phyloP scores from a whole-genome alignment of 2,797 vertebrate genomes.

The Carcharodon carcharias region DNA sequence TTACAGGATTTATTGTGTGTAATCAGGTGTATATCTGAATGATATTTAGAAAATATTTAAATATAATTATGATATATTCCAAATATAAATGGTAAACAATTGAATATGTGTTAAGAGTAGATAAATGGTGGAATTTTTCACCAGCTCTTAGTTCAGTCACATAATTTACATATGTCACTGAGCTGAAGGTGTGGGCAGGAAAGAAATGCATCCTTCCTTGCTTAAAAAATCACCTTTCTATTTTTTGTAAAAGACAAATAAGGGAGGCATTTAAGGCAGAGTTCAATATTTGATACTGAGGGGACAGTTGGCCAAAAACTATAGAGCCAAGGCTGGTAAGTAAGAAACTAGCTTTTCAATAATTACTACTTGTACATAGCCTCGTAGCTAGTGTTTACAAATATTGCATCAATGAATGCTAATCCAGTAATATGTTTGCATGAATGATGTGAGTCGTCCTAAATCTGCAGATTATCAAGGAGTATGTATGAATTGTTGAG shows the following conservation, averaged over 20 bases:
- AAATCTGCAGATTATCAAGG: neutral
- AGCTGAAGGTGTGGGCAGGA: neutral
- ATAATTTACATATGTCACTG: neutral
- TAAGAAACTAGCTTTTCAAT: neutral
- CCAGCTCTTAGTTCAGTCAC: neutral
- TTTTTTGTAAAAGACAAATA: neutral
- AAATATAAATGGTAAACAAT: neutral
- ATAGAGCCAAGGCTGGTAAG: neutral
- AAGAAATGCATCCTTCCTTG: neutral
- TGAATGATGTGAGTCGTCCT: neutral
- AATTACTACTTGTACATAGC: neutral
- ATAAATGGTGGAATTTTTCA: neutral
- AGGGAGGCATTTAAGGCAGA: neutral
- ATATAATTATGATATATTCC: neutral
- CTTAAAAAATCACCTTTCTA: neutral
- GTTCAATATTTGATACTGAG: neutral
- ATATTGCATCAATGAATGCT: neutral
- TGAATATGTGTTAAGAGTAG: neutral
- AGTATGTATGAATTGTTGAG: neutral
- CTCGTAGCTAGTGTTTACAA: neutral
- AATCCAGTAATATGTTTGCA: neutral
- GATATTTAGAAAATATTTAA: neutral
- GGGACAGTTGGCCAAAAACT: neutral
- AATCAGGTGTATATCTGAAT: neutral
- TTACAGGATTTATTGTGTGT: neutral